These are phyloP conservation scores for Panurus biarmicus DNA, from an alignment of 2,113 vertebrate species.

Conservation along the genomic window DNA sequence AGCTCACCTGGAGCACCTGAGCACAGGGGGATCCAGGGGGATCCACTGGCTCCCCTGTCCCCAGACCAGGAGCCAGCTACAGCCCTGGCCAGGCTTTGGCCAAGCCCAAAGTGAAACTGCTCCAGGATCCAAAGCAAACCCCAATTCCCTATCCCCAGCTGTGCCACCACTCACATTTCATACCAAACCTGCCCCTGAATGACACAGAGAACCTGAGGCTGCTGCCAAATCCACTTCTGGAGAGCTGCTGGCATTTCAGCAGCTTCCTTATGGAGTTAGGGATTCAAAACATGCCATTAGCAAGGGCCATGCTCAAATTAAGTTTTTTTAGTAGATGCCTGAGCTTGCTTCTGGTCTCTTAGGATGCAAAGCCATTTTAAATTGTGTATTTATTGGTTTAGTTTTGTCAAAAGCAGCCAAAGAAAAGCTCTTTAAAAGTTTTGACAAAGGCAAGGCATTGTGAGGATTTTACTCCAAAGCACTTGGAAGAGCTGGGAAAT, in stretches of 20 bases:
- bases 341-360: slow-evolving; percentile 13
- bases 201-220: background rate
- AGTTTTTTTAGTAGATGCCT: background rate
- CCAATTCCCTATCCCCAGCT: background rate
- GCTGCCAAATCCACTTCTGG: background rate
- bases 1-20: background rate
- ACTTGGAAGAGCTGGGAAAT: background rate
- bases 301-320: background rate
- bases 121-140: background rate
- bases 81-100: background rate
- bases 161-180: rapidly evolving
- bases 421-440: background rate
- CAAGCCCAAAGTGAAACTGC: background rate
- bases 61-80: background rate
- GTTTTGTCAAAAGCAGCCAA: background rate
- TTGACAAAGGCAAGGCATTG: background rate
- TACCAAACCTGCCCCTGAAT: background rate
- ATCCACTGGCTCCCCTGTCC: background rate
- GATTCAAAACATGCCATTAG: background rate
- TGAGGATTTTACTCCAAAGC: background rate
- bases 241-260: background rate
- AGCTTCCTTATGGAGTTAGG: background rate
- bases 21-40: background rate
- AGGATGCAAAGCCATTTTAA: background rate
- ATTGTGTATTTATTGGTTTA: background rate